These are phyloP conservation scores for Hepsetus odoe DNA, from an alignment of 2,113 vertebrate genomes.

Conservation along the genomic window DNA sequence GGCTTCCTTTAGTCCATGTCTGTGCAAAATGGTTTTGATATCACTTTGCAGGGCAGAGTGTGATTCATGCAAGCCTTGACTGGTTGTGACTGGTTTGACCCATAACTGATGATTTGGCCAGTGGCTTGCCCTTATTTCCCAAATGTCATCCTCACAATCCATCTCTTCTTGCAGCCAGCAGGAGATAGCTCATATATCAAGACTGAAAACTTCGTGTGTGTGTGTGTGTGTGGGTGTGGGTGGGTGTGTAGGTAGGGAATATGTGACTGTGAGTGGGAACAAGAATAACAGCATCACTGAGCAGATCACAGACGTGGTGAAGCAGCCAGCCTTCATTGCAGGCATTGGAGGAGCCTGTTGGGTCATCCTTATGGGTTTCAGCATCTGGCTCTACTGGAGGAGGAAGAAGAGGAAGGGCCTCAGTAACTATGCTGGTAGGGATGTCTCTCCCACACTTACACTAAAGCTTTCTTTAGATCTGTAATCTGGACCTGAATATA, in stretches of 20 bases:
- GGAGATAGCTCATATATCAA: conserved; percentile 46
- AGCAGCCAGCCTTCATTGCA: conserved; percentile 98
- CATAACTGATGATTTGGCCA: conserved; percentile 75
- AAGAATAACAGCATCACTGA: conserved; percentile 98
- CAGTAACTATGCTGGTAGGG: conserved; percentile 96
- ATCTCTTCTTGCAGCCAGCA: conserved; percentile 54
- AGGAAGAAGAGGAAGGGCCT: conserved; percentile 99
- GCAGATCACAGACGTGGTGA: conserved; percentile 98
- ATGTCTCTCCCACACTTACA: background rate
- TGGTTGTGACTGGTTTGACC: conserved; percentile 73
- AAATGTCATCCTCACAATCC: conserved; percentile 75
- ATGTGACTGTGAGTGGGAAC: conserved; percentile 93
- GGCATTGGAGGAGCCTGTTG: conserved; percentile 98
- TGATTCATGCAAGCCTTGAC: conserved; percentile 68
- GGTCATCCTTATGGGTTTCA: conserved; percentile 99
- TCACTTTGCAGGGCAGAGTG: conserved; percentile 33
- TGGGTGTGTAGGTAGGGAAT: conserved; percentile 74
- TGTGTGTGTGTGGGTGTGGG: conserved; percentile 48
- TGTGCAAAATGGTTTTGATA: background rate
- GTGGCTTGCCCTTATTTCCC: conserved; percentile 77
- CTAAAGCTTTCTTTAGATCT: background rate
- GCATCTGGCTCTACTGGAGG: conserved; percentile 99
- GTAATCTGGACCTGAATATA: background rate
- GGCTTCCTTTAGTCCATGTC: conserved; percentile 4
- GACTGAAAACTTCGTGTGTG: conserved; percentile 14